Evolutionary conservation across 2,888 invertebrate species (phyloP).

Genomic region (Acholoe squamosa): DNA sequence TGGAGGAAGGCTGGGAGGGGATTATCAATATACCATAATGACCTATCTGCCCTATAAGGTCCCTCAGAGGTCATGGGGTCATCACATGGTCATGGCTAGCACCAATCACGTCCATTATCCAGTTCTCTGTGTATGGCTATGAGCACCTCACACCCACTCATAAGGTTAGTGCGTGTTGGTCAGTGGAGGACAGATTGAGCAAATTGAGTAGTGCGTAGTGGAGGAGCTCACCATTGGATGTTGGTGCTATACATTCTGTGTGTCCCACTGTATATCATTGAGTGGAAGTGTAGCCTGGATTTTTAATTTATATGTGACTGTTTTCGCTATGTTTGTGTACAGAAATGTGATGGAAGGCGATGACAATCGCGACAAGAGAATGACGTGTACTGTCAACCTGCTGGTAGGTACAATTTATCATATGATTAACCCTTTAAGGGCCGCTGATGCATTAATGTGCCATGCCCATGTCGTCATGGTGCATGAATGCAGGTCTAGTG

Average conservation of each 20-base stretch:
- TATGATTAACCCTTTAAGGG: background rate
- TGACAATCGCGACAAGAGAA: conserved; percentile 96
- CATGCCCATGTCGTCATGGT: too few relatives aligned
- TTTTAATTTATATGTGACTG: conserved; percentile 17
- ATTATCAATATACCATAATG: conserved; percentile 15
- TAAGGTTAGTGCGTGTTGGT: background rate
- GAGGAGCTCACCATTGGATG: background rate
- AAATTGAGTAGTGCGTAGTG: background rate
- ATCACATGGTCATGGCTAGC: background rate
- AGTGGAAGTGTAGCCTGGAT: background rate
- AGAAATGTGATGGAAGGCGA: conserved; percentile 95
- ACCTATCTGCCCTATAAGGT: conserved; percentile 15
- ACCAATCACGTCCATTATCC: conserved; percentile 32
- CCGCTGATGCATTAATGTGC: too few relatives aligned
- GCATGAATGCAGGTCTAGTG: too few relatives aligned
- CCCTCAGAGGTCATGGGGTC: conserved; percentile 32
- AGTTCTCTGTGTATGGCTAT: background rate
- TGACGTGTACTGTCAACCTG: conserved; percentile 97
- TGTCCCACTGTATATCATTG: background rate
- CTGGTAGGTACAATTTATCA: conserved; percentile 86
- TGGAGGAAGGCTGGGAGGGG: background rate
- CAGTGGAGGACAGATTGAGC: background rate
- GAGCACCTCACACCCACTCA: background rate
- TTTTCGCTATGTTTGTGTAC: conserved; percentile 48
- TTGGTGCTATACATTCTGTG: background rate